Conservation (phyloP, 1,140 invertebrate genomes). For the Pinna nobilis region DNA sequence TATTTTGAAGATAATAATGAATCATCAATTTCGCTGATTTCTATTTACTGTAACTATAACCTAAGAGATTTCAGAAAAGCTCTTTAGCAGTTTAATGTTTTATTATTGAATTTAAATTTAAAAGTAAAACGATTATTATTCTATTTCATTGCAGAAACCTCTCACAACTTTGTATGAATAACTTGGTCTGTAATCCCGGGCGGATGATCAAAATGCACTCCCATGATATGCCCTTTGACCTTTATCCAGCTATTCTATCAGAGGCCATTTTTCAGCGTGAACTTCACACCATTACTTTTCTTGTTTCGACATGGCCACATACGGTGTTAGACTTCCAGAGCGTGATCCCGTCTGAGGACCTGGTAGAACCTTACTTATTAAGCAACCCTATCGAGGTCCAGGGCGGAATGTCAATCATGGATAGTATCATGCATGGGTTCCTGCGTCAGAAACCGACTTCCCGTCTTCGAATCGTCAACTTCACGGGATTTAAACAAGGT, state of each 20-base stretch:
- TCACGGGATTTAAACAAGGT: constrained; percentile 64
- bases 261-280: constrained; percentile 67
- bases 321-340: constrained; percentile 49
- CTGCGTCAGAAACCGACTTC: constrained; percentile 58
- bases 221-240: constrained; percentile 52
- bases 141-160: constrained; percentile 54
- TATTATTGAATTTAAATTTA: no score
- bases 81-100: no score
- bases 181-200: constrained; percentile 54
- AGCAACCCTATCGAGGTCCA: constrained; percentile 57
- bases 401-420: constrained; percentile 59
- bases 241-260: constrained; percentile 60
- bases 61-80: no score
- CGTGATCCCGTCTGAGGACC: constrained; percentile 60
- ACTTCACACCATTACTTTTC: constrained; percentile 51
- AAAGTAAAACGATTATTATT: no score
- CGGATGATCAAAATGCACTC: constrained; percentile 43
- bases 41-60: no score
- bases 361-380: constrained; percentile 53
- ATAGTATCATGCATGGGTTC: constrained; percentile 63
- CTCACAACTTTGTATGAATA: constrained; percentile 53
- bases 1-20: no score
- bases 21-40: no score
- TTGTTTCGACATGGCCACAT: constrained; percentile 57
- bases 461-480: constrained; percentile 56